phyloP scores from a whole-genome alignment of 2,113 vertebrate species.

The Halichoerus grypus region DNA sequence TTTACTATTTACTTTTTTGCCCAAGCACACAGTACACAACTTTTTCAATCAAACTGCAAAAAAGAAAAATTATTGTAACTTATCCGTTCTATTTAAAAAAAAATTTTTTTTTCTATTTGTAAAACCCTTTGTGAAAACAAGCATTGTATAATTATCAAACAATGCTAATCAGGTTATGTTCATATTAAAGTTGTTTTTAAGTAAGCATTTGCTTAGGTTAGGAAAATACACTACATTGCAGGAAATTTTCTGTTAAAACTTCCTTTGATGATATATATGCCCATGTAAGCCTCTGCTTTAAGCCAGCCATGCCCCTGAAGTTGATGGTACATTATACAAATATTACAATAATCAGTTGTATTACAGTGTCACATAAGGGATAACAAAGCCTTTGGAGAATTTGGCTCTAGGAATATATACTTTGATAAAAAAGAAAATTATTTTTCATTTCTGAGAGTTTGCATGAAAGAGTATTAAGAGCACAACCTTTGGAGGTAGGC shows the following conservation, averaged over 20 bases:
- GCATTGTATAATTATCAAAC: not conserved
- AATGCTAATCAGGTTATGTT: not conserved
- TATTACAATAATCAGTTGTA: not conserved
- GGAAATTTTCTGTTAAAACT: not conserved
- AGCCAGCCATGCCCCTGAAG: not conserved
- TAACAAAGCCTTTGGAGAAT: not conserved
- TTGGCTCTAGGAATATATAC: not conserved
- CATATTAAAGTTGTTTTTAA: not conserved
- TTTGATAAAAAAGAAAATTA: not conserved
- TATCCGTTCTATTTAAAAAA: not conserved
- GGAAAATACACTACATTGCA: not conserved
- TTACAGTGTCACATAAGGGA: not conserved
- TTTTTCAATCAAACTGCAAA: not conserved
- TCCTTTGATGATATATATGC: not conserved
- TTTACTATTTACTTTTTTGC: not conserved
- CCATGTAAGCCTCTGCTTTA: not conserved
- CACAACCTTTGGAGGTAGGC: not conserved
- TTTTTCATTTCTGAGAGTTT: not conserved
- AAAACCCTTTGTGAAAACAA: not conserved
- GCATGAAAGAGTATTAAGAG: not conserved
- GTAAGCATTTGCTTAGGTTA: not conserved
- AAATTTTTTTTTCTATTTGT: not conserved
- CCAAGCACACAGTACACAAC: not conserved
- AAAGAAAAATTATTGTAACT: not conserved
- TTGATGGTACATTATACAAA: not conserved